phyloP scores from a whole-genome alignment of 2,113 vertebrate genomes.

The Murina feae region DNA sequence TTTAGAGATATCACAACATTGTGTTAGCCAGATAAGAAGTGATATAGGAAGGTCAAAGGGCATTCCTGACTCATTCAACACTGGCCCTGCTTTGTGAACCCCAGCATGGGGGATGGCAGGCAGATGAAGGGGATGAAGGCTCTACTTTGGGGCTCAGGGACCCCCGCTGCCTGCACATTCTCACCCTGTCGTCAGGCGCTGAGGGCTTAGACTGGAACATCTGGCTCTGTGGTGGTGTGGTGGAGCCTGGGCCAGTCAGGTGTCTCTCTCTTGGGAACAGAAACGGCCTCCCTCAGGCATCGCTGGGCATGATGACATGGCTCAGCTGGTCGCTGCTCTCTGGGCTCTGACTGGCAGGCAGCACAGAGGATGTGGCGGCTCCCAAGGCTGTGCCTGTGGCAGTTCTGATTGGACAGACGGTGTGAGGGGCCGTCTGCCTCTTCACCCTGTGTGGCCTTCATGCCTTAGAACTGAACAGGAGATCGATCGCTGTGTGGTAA shows the following conservation, averaged over 20 bases:
- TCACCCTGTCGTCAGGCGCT: neutral
- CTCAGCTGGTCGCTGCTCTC: neutral
- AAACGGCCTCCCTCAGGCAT: neutral
- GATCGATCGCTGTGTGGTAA: neutral
- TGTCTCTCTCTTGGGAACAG: neutral
- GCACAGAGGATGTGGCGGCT: fast-evolving
- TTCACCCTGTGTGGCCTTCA: neutral
- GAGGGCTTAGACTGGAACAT: neutral
- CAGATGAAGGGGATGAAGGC: neutral
- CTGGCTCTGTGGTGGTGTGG: neutral
- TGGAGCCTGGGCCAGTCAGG: neutral
- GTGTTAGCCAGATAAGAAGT: neutral
- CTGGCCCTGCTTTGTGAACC: neutral
- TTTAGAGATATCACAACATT: neutral
- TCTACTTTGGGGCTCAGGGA: neutral
- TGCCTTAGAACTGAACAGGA: fast-evolving
- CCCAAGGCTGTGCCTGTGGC: neutral
- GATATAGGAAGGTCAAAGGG: neutral
- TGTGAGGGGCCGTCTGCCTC: neutral
- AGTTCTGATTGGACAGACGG: fast-evolving
- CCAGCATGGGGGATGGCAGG: neutral
- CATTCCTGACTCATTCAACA: neutral
- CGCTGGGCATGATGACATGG: fast-evolving
- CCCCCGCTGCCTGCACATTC: neutral
- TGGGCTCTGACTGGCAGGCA: neutral